Base-by-base conservation (phyloP, 1,140 invertebrate genomes). In the Zaprionus africanus region DNA sequence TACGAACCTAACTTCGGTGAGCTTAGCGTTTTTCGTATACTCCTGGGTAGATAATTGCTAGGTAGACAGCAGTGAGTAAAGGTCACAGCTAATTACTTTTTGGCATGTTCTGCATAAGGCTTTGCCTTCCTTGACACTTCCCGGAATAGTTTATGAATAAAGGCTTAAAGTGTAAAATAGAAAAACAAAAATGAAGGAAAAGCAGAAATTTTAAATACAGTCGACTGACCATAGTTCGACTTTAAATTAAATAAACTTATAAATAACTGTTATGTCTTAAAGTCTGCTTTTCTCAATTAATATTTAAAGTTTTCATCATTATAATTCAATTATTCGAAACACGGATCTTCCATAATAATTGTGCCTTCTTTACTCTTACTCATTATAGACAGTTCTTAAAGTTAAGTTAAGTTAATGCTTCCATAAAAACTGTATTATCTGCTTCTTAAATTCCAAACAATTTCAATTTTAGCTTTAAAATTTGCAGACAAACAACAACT, bases 261-360 rank as follows among this genome's bases (percentile, higher is more conserved):
- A 22, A 22, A 22, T 22, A 22, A 22, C 2, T 22, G 22, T 22
- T 22, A 2, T 26, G 26, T 26, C 1, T 4, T 26, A 2, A 26
- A 26, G 2, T 2, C 0, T 26, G 4, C 3, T 26, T 26, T 5
- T 26, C 6, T 26, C 31, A 31, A 31, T 11, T 7, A 11, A 11
- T 34, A 34, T 34, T 11, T 34, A 0, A 9, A 3, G 9, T 31
- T 31, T 2, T 31, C 7, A 0, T 34, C 31, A 0, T 34, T 34
- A 3, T 34, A 11, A 34, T 34, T 34, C 0, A 3, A 9, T 7
- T 0, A 31, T 3, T 31, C 0, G 0, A 31, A 31, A 1, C 0
- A 28, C 0, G 1, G 1, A 28, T 28, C 28, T 3, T 31, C 31
- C 31, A 34, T 11, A 34, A 34, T 1, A 11, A 11, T 34, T 0